Evolutionary conservation across 2,113 vertebrate genomes (phyloP), one percentile per base, ranked within the genome.

Genomic region (Telmatochromis sp.): DNA sequence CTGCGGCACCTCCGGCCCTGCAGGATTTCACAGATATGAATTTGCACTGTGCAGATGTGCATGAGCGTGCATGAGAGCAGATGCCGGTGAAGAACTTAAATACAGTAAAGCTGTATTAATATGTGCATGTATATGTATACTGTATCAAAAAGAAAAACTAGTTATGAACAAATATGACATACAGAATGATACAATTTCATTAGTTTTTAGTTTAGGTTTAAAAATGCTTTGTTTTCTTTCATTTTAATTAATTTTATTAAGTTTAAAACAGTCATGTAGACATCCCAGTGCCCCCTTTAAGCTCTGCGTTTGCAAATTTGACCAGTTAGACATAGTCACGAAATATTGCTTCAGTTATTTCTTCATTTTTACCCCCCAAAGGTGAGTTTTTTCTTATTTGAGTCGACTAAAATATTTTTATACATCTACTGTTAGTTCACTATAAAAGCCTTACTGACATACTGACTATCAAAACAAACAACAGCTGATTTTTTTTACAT

Each of bases 401-500:
- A 10, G 57, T 60, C 3, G 2, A 60, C 15, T 33, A 60, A 60
- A 63, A 60, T 60, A 2, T 19, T 4, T 31, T 60, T 0, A n/a
- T 4, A 33, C 2, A 60, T 33, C 28, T 6, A 58, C 13, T 6
- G 7, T 60, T 31, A 31, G 2, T 60, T 31, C 5, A 31, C 26
- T 31, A 0, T 31, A 60, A 60, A 31, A 60, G 14, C 28, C 28
- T 33, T 33, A 1, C 31, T 37, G 60, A n/a, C 31, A 65, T 35
- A 0, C 17, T 5, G 6, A 37, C 17, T 2, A 65, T n/a, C 3
- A n/a, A 65, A 35, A 37, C 33, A 65, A 37, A 3, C 17, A 65
- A 5, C 17, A 5, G 31, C 31, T 5, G 58, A 35, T 63, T n/a
- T 65, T 63, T 15, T 58, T 28, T 1, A 7, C 1, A 35, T 37